Base-by-base conservation (phyloP, 2,113 vertebrate genomes). In the Lepus timidus region DNA sequence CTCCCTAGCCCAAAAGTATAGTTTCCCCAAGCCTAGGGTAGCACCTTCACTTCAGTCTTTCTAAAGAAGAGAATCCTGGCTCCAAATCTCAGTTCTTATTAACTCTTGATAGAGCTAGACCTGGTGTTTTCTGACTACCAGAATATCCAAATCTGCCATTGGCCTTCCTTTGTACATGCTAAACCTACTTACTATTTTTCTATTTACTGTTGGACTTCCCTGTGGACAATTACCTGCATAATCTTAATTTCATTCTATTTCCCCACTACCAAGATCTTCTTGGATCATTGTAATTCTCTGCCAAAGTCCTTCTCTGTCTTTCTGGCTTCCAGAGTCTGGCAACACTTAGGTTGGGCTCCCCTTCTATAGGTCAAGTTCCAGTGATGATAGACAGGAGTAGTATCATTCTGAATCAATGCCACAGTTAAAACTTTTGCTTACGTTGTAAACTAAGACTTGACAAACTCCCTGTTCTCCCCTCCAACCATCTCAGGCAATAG, bases 401-500 rank as follows among this genome's bases (percentile, higher is more conserved):
- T 75, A 49, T 44, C 20, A 44, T 44, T 96, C 88, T 93, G 49
- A 88, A 6, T 78, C 67, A 92, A 27, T 55, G 51, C 16, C 62
- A 91, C 55, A 78, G 51, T 17, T 49, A 80, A 85, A 83, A 76
- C 3, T 79, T 94, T 83, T 87, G n/a, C 55, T 96, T n/a, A 85
- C 61, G 7, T 6, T 70, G 17, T 82, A 94, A 91, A 93, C 25
- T 75, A 87, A 95, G 51, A 91, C 22, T 65, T 95, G 70, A 90
- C 64, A 85, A 91, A 93, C 23, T 36, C 13, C 55, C 29, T 61
- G 22, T 29, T 86, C 31, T 68, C 29, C 10, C 12, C 20, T 93
- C 49, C 44, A 52, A 52, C 31, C 76, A 75, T 27, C 68, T 62
- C 61, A 93, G 31, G 70, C 22, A 79, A n/a, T 65, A 88, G 83